Conservation (phyloP, 2,888 invertebrate species). For the Lobophora halterata region DNA sequence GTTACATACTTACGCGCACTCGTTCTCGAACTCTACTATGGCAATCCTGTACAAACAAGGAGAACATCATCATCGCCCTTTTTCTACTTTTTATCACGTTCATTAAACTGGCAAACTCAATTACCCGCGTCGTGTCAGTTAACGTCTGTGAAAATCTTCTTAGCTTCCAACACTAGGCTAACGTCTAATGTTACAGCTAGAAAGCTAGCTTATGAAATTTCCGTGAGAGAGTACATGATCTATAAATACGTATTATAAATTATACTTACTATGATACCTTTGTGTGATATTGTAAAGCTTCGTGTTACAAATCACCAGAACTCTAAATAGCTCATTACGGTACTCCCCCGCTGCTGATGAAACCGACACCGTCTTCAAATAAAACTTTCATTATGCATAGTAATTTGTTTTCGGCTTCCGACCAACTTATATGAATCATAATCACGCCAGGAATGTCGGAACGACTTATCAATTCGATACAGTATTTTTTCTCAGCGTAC, state of each 20-base stretch:
- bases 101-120: neutral
- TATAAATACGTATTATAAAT: too few relatives aligned
- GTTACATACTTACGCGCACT: conserved; percentile 9
- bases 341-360: conserved; percentile 36
- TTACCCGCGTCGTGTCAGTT: neutral
- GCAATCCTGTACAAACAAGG: conserved; percentile 11
- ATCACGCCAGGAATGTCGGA: conserved; percentile 57
- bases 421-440: conserved; percentile 50
- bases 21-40: conserved; percentile 1
- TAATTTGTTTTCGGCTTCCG: conserved; percentile 66
- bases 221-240: too few relatives aligned
- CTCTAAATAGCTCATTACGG: conserved; percentile 40
- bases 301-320: conserved; percentile 35
- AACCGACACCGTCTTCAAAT: conserved; percentile 31
- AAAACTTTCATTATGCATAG: conserved; percentile 44
- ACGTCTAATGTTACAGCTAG: too few relatives aligned
- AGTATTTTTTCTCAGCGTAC: conserved; percentile 41
- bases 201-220: too few relatives aligned
- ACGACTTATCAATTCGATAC: conserved; percentile 62
- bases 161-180: conserved; percentile 2
- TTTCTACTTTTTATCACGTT: conserved; percentile 17
- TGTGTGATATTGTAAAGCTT: neutral
- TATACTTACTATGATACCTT: neutral
- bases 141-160: too few relatives aligned
- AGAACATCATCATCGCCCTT: conserved; percentile 13